Conservation (phyloP, 2,113 vertebrate species). For the Nothoprocta perdicaria region DNA sequence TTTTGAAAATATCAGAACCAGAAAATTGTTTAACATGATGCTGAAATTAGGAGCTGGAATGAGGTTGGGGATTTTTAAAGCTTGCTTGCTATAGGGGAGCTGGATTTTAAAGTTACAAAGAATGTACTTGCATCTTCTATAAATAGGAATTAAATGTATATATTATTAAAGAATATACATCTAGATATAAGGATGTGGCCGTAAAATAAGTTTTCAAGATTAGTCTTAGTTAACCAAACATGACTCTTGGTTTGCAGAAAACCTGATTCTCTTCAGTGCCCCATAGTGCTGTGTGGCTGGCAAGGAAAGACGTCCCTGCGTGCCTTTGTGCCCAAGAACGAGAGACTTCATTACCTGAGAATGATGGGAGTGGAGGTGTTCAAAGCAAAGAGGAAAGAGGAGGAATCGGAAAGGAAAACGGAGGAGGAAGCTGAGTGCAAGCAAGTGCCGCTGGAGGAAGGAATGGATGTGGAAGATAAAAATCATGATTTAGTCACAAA, state of each 20-base stretch:
- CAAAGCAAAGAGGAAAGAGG: slow-evolving; percentile 79
- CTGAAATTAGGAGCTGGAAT: neutral
- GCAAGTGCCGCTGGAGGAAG: slow-evolving; percentile 32
- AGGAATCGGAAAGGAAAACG: neutral
- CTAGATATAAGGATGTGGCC: neutral
- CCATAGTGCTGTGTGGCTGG: slow-evolving; percentile 96
- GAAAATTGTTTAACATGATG: neutral
- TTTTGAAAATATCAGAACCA: neutral
- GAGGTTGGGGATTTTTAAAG: neutral
- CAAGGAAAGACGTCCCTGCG: slow-evolving; percentile 95
- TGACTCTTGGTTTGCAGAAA: slow-evolving; percentile 74
- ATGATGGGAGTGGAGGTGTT: slow-evolving; percentile 95
- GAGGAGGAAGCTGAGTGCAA: neutral
- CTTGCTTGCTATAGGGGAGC: neutral
- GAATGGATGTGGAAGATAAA: slow-evolving; percentile 18
- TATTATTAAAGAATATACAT: neutral
- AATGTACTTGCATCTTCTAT: neutral
- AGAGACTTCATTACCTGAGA: slow-evolving; percentile 93
- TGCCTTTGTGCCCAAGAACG: slow-evolving; percentile 94
- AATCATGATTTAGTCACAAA: neutral
- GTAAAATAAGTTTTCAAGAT: neutral
- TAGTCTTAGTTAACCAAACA: neutral
- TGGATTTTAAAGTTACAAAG: neutral
- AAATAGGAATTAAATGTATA: neutral
- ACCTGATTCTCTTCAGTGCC: slow-evolving; percentile 86